A percentile compares a stretch with the other conserved stretches of the same genome.
Conservation (phyloP, 2,797 vertebrate species). For the Falco naumanni region DNA sequence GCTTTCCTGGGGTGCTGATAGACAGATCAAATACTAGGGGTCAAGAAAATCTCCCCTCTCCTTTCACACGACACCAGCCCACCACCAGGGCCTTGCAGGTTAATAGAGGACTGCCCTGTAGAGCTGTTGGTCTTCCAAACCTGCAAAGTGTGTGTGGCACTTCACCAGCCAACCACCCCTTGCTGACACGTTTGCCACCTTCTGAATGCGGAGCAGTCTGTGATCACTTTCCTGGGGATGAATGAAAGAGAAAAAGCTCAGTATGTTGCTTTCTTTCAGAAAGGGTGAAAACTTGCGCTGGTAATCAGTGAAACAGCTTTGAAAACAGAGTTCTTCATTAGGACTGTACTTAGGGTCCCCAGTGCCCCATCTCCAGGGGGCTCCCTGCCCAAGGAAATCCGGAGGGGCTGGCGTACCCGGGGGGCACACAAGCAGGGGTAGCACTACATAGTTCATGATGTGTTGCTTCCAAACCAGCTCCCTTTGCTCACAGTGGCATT, state of each 20-base stretch:
- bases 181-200: neutral
- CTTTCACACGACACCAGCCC: no score
- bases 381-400: rapidly evolving
- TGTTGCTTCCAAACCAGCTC: neutral
- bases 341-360: neutral
- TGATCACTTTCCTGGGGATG: neutral
- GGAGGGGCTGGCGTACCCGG: neutral
- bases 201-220: neutral
- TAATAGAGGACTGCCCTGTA: neutral
- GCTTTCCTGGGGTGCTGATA: no score
- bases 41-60: no score
- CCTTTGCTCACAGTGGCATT: neutral
- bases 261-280: neutral
- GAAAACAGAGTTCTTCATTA: neutral
- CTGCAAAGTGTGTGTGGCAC: neutral
- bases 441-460: rapidly evolving
- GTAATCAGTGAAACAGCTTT: neutral
- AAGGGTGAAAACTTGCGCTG: neutral
- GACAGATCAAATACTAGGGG: no score
- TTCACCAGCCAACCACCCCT: neutral
- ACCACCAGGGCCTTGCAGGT: neutral
- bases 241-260: neutral
- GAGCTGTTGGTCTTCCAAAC: neutral
- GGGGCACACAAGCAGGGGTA: neutral
- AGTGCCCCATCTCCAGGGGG: rapidly evolving